Conservation (phyloP, 2,113 vertebrate species). For the Crocuta crocuta region DNA sequence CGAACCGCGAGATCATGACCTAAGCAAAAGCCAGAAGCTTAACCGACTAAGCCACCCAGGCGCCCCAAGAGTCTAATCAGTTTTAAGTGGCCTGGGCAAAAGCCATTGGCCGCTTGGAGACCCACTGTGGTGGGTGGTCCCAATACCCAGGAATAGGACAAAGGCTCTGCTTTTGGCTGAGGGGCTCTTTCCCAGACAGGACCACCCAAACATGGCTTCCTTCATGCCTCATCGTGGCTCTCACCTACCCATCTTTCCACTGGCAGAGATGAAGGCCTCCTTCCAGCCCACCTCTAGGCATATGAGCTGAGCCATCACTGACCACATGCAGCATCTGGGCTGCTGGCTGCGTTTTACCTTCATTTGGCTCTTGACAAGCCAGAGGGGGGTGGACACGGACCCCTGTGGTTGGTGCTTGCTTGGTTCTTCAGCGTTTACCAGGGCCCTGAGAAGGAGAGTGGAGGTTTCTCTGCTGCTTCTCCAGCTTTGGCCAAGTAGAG, state of each 20-base stretch:
- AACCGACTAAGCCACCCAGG: too few relatives aligned
- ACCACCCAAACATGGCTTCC: not conserved
- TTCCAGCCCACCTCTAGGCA: not conserved
- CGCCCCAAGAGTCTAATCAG: not conserved
- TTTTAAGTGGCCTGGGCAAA: not conserved
- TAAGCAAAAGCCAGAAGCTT: too few relatives aligned
- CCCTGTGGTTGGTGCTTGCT: not conserved
- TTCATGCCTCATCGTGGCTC: not conserved
- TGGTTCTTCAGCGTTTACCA: not conserved
- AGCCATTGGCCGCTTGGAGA: not conserved
- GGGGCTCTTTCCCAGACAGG: not conserved
- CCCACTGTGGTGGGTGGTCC: not conserved
- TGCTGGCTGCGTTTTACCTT: not conserved
- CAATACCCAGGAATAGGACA: fast-evolving
- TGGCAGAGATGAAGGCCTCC: not conserved
- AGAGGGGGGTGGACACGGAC: not conserved
- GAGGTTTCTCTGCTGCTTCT: not conserved
- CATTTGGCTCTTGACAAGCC: not conserved
- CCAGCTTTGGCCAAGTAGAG: not conserved
- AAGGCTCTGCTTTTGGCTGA: not conserved
- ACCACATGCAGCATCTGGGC: not conserved
- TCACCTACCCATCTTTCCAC: not conserved
- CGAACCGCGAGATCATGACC: too few relatives aligned
- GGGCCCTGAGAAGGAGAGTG: not conserved
- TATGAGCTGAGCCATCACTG: not conserved